Base-by-base conservation (phyloP, 2,888 invertebrate species). In the Oscheius sp. region DNA sequence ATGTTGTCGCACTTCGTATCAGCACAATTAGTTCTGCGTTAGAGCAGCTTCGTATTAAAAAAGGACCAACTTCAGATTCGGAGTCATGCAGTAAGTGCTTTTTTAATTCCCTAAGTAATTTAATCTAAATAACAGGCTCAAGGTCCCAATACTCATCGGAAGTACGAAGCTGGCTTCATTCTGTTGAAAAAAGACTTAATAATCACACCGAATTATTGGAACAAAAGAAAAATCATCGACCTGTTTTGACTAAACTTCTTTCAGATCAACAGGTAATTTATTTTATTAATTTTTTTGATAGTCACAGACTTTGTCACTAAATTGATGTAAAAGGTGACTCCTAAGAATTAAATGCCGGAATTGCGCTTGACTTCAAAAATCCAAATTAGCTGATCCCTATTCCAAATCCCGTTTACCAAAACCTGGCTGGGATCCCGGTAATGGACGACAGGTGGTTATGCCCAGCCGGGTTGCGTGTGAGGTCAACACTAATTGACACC, bases 21-120 rank as follows among this genome's bases (percentile, higher is more conserved):
- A 74, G 73, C 57, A 79, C 79, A 20, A 76, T 79, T 27, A 75
- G 74, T 65, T 74, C 74, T 29, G 79, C 79, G 15, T 74, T 79
- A 73, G 78, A 79, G 33, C 78, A 78, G 45, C 64, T 79, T 15
- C 67, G 72, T 37, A 63, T 78, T 2, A 61, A 71, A 17, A 57
- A 71, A 50, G 66, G 46, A 12, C 53, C 69, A 15, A 69, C 65
- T 57, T 64, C 71, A 10, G 75, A 75, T 27, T 72, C 78, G 39
- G 75, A 75, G 63, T 70, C 75, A 37, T 72, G 69, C 53, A 72
- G 78, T 75, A 42, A 71, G 73, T 70, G 10, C 4, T 1, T 2
- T 25, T 4, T 55, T 25, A 31, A 20, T 29, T 23, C 29, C 3
- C 25, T 20, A 25, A 39, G 46, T 27, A 6, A 27, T 48, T 48